These are phyloP conservation scores for Rugalucina vietnamica DNA, from an alignment of 2,888 invertebrate genomes.

Conservation along the genomic window DNA sequence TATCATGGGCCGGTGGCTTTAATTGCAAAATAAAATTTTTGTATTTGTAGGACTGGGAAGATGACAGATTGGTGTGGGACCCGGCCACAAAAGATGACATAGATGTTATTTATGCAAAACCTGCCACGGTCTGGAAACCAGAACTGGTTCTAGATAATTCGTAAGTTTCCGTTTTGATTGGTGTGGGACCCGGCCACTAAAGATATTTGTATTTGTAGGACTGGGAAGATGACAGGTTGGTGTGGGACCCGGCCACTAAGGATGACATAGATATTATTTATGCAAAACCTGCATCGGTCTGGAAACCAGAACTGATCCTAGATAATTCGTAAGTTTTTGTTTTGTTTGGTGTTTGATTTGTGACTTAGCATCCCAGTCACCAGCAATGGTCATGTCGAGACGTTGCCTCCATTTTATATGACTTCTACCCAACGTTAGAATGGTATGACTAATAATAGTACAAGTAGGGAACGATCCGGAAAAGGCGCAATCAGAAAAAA, in stretches of 20 bases:
- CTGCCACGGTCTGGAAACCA: not conserved
- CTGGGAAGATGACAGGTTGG: conserved; percentile 19
- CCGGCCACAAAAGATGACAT: not conserved
- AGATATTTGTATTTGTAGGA: conserved; percentile 17
- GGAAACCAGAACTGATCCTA: conserved; percentile 25
- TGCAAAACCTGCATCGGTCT: conserved; percentile 9
- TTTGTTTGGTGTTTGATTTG: too few species aligned
- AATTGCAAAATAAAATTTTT: too few species aligned
- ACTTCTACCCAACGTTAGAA: too few species aligned
- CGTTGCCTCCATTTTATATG: too few species aligned
- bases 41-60: not conserved
- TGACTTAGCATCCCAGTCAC: too few species aligned
- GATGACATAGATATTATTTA: conserved; percentile 24
- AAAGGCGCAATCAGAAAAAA: too few species aligned
- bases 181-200: conserved; percentile 4
- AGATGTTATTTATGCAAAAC: not conserved
- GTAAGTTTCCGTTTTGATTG: not conserved
- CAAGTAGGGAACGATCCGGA: too few species aligned
- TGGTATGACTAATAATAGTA: too few species aligned
- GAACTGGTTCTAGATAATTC: conserved; percentile 4
- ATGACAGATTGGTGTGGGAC: not conserved
- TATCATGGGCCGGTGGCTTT: too few species aligned
- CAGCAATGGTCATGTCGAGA: too few species aligned
- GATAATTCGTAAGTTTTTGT: conserved; percentile 27
- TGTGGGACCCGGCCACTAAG: conserved; percentile 1